Evolutionary conservation across 2,797 vertebrate species (phyloP).

Genomic region (Platyrinchus mystaceus): DNA sequence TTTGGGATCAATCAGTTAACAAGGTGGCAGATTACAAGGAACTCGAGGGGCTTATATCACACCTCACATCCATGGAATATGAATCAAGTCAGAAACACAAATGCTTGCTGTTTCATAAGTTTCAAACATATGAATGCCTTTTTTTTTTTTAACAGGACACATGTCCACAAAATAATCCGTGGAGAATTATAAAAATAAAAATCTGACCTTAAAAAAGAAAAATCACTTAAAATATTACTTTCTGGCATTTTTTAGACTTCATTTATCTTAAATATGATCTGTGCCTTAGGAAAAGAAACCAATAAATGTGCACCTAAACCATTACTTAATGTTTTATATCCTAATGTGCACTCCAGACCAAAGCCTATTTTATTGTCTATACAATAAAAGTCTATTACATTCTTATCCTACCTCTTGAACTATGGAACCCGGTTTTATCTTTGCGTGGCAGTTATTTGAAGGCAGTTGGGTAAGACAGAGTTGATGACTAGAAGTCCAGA

Average conservation of each 20-base stretch:
- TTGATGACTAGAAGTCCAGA: not conserved
- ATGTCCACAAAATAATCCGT: not conserved
- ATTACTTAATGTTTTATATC: not conserved
- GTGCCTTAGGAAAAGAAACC: not conserved
- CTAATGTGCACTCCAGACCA: not conserved
- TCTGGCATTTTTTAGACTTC: not conserved
- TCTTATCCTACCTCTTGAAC: not conserved
- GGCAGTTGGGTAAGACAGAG: not conserved
- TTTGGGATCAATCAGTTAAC: conserved; percentile 4
- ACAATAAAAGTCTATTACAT: not conserved
- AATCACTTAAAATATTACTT: not conserved
- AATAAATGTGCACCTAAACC: not conserved
- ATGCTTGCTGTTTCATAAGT: not conserved
- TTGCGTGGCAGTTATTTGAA: not conserved
- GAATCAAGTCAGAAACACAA: not conserved
- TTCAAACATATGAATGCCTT: not conserved
- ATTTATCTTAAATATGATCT: not conserved
- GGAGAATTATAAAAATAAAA: not conserved
- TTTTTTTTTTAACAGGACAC: not conserved
- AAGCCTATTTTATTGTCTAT: not conserved
- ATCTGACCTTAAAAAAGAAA: not conserved
- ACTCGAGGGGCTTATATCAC: not conserved
- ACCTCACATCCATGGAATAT: not conserved
- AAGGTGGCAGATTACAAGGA: not conserved
- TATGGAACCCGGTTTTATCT: not conserved